These are phyloP conservation scores for Hipposideros armiger DNA, from an alignment of 2,113 vertebrate genomes.

Conservation along the genomic window DNA sequence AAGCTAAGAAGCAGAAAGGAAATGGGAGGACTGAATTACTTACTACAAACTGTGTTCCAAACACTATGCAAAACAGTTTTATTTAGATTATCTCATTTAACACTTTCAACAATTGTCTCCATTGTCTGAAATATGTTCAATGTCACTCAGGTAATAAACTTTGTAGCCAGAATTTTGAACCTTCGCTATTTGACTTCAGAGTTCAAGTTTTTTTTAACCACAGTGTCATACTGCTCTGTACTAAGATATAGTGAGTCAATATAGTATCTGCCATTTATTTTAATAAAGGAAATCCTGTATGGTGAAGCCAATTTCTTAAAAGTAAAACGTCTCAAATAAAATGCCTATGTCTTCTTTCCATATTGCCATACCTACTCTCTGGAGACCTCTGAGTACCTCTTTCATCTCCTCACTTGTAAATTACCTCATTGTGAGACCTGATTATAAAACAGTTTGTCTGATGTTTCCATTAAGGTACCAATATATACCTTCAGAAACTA, in stretches of 20 bases:
- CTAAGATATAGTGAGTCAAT: conserved; percentile 31
- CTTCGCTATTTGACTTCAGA: not conserved
- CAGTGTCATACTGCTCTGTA: not conserved
- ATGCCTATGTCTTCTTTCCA: not conserved
- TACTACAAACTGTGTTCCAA: not conserved
- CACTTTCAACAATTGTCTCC: not conserved
- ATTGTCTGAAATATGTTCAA: not conserved
- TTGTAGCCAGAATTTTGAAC: not conserved
- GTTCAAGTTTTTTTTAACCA: conserved; percentile 47
- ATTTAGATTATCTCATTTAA: conserved; percentile 30
- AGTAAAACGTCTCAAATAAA: conserved; percentile 37
- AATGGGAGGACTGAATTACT: not conserved
- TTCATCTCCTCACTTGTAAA: not conserved
- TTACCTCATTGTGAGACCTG: not conserved
- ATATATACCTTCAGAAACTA: not conserved
- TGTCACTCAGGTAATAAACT: conserved; percentile 4
- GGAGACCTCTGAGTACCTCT: not conserved
- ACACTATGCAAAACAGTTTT: not conserved
- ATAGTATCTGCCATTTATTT: conserved; percentile 47
- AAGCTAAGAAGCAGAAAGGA: not conserved
- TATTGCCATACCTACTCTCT: not conserved
- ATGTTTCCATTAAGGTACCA: not conserved
- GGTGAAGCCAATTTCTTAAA: conserved; percentile 25
- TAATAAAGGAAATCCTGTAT: conserved; percentile 59
- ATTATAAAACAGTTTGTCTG: not conserved